Conservation (phyloP, 2,113 vertebrate species). For the Pygoscelis antarcticus region DNA sequence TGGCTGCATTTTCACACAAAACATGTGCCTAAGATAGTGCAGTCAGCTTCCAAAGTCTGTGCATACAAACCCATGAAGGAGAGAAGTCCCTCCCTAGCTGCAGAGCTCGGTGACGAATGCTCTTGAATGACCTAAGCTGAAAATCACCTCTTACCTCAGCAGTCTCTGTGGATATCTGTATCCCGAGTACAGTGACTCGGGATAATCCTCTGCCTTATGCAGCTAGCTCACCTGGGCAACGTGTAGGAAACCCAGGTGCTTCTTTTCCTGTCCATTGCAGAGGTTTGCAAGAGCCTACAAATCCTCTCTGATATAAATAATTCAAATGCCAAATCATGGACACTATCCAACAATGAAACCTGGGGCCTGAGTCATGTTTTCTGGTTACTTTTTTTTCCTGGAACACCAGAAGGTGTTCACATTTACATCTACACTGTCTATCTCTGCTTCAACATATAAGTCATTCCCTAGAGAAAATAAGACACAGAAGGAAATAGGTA, state of each 20-base stretch:
- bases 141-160: neutral
- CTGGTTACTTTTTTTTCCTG: neutral
- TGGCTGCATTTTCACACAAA: neutral
- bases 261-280: neutral
- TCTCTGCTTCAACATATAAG: neutral
- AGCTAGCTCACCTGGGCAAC: neutral
- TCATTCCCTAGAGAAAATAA: neutral
- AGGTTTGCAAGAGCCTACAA: neutral
- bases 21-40: neutral
- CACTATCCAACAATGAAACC: neutral
- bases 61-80: neutral
- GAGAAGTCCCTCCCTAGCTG: neutral
- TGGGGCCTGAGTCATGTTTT: neutral
- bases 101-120: fast-evolving
- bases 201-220: fast-evolving
- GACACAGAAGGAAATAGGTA: neutral
- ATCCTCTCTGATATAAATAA: neutral
- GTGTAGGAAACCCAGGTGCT: neutral
- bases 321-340: neutral
- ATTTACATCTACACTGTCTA: neutral
- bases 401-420: neutral
- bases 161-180: neutral
- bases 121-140: neutral
- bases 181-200: neutral
- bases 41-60: neutral